A percentile compares a stretch with the other conserved stretches of the same genome.
Evolutionary conservation across 2,797 vertebrate genomes (phyloP).

Genomic region (Petrocephalus sullivani): DNA sequence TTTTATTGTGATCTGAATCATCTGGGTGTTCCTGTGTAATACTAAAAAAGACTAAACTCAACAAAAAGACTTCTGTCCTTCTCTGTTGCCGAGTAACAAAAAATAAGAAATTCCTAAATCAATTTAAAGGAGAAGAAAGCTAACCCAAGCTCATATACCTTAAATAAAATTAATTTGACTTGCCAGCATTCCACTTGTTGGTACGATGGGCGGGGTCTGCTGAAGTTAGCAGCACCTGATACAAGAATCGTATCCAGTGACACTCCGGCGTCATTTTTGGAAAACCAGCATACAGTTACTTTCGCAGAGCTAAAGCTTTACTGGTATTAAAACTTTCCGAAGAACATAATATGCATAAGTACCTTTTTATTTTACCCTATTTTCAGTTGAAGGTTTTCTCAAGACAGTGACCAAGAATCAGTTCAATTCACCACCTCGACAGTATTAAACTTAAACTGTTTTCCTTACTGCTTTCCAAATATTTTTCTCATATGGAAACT

Average conservation of each 20-base stretch:
- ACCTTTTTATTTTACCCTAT: neutral
- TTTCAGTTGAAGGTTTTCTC: neutral
- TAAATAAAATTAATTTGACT: neutral
- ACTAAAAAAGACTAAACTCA: conserved; percentile 40
- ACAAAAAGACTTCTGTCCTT: conserved; percentile 48
- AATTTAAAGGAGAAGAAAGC: neutral
- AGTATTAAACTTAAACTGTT: neutral
- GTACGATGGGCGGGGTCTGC: neutral
- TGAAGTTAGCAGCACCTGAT: neutral
- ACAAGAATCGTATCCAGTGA: neutral
- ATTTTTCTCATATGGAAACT: neutral
- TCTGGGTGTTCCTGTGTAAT: conserved; percentile 57
- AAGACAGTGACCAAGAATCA: neutral
- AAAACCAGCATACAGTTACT: neutral
- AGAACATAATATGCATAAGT: neutral
- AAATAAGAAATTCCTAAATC: conserved; percentile 40
- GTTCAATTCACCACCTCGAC: neutral
- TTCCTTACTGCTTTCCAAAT: neutral
- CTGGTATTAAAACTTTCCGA: neutral
- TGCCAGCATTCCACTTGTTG: neutral
- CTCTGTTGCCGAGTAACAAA: conserved; percentile 60
- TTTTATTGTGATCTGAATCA: conserved; percentile 60
- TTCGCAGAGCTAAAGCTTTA: neutral
- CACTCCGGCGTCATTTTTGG: neutral
- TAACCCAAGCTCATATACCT: neutral